These are phyloP conservation scores for Cynocephalus volans DNA, from an alignment of 2,113 vertebrate species.

Conservation along the genomic window DNA sequence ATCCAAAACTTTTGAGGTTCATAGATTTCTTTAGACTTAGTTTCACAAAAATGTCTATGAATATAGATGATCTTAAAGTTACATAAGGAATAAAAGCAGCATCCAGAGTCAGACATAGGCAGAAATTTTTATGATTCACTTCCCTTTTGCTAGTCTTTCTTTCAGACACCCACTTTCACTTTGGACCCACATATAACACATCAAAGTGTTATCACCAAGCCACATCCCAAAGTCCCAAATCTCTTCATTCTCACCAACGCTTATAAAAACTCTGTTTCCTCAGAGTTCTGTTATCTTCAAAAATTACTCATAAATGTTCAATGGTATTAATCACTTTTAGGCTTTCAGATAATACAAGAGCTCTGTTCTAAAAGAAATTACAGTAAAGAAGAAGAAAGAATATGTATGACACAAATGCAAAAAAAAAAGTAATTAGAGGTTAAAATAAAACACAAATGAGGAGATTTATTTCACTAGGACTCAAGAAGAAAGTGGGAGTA, in stretches of 20 bases:
- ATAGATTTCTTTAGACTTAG: neutral
- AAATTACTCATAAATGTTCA: neutral
- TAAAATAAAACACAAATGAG: neutral
- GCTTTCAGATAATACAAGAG: neutral
- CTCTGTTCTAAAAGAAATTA: constrained; percentile 13
- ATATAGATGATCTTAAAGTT: neutral
- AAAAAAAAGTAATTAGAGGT: neutral
- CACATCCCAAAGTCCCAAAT: neutral
- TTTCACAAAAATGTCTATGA: neutral
- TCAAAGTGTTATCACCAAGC: neutral
- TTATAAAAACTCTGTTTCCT: neutral
- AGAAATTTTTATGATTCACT: neutral
- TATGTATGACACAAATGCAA: neutral
- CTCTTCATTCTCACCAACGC: neutral
- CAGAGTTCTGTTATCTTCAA: neutral
- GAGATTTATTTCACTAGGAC: neutral
- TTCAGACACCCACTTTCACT: neutral
- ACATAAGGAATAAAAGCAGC: neutral
- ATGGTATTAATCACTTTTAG: neutral
- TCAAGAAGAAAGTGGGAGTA: neutral
- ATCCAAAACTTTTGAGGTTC: neutral
- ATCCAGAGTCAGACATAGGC: neutral
- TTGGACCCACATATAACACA: neutral
- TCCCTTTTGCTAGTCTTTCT: neutral
- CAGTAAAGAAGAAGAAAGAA: neutral